phyloP scores from a whole-genome alignment of 2,113 vertebrate species.

The Ivindomyrus marchei region DNA sequence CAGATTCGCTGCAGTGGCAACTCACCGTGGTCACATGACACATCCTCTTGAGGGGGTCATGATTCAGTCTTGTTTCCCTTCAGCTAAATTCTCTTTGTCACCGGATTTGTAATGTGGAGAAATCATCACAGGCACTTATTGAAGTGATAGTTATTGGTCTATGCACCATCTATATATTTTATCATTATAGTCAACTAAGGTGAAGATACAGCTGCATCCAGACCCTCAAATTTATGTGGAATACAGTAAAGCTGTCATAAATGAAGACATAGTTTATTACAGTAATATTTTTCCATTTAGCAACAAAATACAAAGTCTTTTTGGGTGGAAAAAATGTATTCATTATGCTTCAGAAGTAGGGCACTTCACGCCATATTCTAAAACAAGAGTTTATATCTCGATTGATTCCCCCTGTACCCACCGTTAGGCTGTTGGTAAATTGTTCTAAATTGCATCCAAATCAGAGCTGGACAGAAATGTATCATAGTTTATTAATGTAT shows the following conservation, averaged over 20 bases:
- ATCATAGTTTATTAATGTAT: not conserved
- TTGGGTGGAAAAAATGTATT: not conserved
- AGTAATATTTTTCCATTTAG: not conserved
- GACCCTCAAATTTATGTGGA: not conserved
- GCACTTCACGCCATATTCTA: not conserved
- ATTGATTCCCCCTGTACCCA: not conserved
- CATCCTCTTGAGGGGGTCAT: constrained; percentile 35
- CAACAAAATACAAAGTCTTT: not conserved
- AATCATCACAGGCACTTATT: not conserved
- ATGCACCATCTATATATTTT: not conserved
- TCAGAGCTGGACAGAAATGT: not conserved
- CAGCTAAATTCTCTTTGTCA: not conserved
- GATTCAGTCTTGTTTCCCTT: constrained; percentile 27
- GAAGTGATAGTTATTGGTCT: not conserved
- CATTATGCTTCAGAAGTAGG: not conserved
- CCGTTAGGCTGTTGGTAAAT: not conserved
- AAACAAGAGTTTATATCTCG: not conserved
- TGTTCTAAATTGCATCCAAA: not conserved
- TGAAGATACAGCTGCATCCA: not conserved
- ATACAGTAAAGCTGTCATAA: not conserved
- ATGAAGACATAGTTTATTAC: not conserved
- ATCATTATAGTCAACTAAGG: not conserved
- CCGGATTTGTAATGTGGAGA: not conserved
- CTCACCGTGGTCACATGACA: constrained; percentile 12
- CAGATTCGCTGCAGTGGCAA: constrained; percentile 9